These are phyloP conservation scores for Cheilosia vernalis DNA, from an alignment of 2,888 invertebrate species.

Conservation along the genomic window DNA sequence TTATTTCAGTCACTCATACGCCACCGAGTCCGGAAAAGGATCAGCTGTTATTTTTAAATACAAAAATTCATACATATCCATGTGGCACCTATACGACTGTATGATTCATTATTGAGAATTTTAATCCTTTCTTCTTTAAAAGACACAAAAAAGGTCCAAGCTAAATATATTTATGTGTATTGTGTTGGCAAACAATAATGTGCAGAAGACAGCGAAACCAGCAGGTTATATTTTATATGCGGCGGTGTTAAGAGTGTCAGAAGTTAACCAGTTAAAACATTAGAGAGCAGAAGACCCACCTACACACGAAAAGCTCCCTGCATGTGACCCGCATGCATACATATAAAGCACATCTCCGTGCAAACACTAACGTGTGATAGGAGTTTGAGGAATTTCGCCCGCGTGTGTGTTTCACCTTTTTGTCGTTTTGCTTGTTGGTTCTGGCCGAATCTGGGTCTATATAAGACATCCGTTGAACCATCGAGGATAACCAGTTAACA, in stretches of 20 bases:
- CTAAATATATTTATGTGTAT: background rate
- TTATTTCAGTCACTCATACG: slow-evolving; percentile 58
- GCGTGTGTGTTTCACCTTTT: slow-evolving; percentile 42
- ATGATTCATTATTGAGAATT: slow-evolving; percentile 13
- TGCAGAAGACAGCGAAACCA: slow-evolving; percentile 42
- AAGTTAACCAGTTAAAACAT: slow-evolving; percentile 66
- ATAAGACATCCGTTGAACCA: slow-evolving; percentile 65
- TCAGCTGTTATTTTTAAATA: slow-evolving; percentile 50
- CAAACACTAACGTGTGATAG: slow-evolving; percentile 13
- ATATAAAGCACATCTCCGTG: background rate
- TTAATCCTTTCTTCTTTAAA: slow-evolving; percentile 20
- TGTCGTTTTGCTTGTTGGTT: slow-evolving; percentile 5
- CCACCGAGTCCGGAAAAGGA: slow-evolving; percentile 51
- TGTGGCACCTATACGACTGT: background rate
- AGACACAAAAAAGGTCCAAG: background rate
- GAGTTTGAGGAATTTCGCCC: slow-evolving; percentile 17
- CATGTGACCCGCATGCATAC: slow-evolving; percentile 40
- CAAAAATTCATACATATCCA: background rate
- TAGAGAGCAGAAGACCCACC: slow-evolving; percentile 28
- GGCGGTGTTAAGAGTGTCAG: slow-evolving; percentile 41
- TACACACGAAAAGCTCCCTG: slow-evolving; percentile 28
- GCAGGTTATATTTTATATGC: slow-evolving; percentile 39
- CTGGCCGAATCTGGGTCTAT: slow-evolving; percentile 46
- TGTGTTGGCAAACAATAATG: slow-evolving; percentile 18
- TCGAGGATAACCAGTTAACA: slow-evolving; percentile 72